Conservation (phyloP, 2,888 invertebrate species). For the Eulithis testata region DNA sequence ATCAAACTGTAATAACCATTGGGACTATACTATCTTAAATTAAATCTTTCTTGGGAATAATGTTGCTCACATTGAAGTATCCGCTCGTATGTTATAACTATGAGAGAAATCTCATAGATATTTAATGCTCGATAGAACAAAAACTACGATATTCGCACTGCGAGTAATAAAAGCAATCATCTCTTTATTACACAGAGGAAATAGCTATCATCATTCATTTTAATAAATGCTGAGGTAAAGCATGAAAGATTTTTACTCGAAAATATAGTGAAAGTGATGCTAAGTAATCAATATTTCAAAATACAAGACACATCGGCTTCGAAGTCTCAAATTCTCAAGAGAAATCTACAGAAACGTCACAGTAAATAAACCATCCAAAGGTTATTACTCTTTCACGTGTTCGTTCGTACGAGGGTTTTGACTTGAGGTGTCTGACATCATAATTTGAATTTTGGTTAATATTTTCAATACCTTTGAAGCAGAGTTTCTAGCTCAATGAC, state of each 20-base stretch:
- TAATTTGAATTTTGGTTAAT: background rate
- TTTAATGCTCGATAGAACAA: slow-evolving; percentile 33
- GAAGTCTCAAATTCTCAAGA: slow-evolving; percentile 24
- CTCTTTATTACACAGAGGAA: slow-evolving; percentile 49
- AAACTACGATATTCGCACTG: slow-evolving; percentile 26
- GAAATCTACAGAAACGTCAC: slow-evolving; percentile 29
- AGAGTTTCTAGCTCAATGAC: slow-evolving; percentile 43
- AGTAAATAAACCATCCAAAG: slow-evolving; percentile 30
- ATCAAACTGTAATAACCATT: slow-evolving; percentile 21
- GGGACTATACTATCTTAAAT: slow-evolving; percentile 12
- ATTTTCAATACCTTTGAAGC: too few relatives aligned
- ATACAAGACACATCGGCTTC: slow-evolving; percentile 45
- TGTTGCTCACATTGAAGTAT: slow-evolving; percentile 1
- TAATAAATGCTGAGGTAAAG: slow-evolving; percentile 52
- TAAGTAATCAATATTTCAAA: slow-evolving; percentile 53
- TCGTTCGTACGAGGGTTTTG: slow-evolving; percentile 15
- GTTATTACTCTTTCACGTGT: slow-evolving; percentile 31
- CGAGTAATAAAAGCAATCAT: slow-evolving; percentile 38
- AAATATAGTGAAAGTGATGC: slow-evolving; percentile 61
- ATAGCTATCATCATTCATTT: slow-evolving; percentile 56
- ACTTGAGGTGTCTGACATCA: slow-evolving; percentile 5
- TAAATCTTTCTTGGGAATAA: slow-evolving; percentile 9
- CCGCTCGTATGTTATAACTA: background rate
- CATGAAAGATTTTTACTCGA: slow-evolving; percentile 40
- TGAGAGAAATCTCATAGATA: slow-evolving; percentile 26